Conservation (phyloP, 2,888 invertebrate species). For the Nematopogon swammerdamellus region DNA sequence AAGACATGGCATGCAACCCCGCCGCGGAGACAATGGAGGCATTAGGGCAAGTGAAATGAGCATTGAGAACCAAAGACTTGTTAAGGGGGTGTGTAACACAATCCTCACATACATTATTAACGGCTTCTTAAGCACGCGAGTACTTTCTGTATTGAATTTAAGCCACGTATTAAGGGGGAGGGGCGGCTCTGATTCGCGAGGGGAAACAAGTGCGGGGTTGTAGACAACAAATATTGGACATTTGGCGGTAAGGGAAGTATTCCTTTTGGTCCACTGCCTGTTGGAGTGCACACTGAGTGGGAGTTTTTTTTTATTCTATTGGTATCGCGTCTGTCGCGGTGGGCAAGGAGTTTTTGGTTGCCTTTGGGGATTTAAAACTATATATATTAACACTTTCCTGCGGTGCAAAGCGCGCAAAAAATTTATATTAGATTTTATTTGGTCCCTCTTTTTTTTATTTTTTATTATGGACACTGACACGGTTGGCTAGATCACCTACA, state of each 20-base stretch:
- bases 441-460: constrained; percentile 7
- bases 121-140: constrained; percentile 58
- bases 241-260: constrained; percentile 47
- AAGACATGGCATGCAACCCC: no score
- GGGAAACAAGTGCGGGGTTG: constrained; percentile 17
- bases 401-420: no score
- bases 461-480: no score
- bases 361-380: background rate
- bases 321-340: background rate
- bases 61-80: background rate
- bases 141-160: constrained; percentile 17
- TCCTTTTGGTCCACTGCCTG: constrained; percentile 32
- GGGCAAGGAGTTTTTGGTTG: background rate
- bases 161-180: constrained; percentile 19
- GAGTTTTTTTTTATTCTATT: constrained; percentile 1
- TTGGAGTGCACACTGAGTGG: constrained; percentile 24
- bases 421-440: background rate
- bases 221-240: constrained; percentile 33
- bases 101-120: constrained; percentile 53
- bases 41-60: constrained; percentile 24
- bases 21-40: constrained; percentile 46
- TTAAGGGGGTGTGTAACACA: constrained; percentile 27
- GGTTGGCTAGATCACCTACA: no score
- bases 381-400: no score
- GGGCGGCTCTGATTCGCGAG: background rate